Evolutionary conservation across 2,113 vertebrate species (phyloP).

Genomic region (Sylvia atricapilla): DNA sequence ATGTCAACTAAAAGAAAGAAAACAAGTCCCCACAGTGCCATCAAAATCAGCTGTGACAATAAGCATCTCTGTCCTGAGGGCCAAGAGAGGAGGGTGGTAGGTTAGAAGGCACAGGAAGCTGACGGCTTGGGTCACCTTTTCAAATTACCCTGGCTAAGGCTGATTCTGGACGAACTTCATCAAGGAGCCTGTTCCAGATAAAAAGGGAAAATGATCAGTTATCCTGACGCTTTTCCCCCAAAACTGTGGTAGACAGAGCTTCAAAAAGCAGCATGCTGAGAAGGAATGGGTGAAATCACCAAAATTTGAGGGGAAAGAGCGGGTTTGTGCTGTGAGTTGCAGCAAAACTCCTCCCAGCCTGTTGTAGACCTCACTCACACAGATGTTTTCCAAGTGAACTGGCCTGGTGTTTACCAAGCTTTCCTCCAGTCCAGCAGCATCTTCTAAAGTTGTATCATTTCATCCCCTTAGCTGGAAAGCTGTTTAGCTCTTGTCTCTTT

Average conservation of each 20-base stretch:
- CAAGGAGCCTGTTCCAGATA: not conserved
- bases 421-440: not conserved
- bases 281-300: not conserved
- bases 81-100: not conserved
- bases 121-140: not conserved
- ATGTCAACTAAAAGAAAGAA: not conserved
- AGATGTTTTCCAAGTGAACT: not conserved
- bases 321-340: not conserved
- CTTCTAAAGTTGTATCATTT: not conserved
- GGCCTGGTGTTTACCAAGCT: not conserved
- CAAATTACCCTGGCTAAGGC: not conserved
- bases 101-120: not conserved
- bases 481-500: not conserved
- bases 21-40: not conserved
- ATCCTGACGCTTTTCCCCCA: not conserved
- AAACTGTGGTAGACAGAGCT: not conserved
- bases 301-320: not conserved
- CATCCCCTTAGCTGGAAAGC: not conserved
- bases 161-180: not conserved
- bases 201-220: not conserved
- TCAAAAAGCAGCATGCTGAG: not conserved
- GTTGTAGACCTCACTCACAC: not conserved
- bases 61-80: not conserved
- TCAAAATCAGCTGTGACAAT: not conserved
- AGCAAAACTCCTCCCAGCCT: not conserved